These are phyloP conservation scores for Falcaria lacertinaria DNA, from an alignment of 2,888 invertebrate genomes.

Conservation along the genomic window DNA sequence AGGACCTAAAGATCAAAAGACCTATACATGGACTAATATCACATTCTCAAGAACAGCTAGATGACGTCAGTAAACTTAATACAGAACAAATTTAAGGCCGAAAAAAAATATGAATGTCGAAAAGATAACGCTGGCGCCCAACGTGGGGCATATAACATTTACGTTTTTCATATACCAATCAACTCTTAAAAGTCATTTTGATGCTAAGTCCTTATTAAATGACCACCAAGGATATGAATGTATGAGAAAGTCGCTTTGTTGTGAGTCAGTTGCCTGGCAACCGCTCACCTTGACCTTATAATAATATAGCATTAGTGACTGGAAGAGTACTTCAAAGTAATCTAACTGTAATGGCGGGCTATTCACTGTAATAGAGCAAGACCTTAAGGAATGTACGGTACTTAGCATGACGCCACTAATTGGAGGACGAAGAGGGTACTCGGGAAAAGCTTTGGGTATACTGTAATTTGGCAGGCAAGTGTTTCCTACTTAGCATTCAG, in stretches of 20 bases:
- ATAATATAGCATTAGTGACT: constrained; percentile 14
- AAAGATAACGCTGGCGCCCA: constrained; percentile 20
- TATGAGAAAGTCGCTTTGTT: constrained; percentile 28
- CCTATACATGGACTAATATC: no score
- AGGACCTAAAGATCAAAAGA: no score
- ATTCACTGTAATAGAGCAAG: neutral
- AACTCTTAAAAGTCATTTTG: no score
- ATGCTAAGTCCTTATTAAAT: constrained; percentile 14
- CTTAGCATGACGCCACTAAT: neutral
- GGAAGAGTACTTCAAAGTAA: constrained; percentile 4
- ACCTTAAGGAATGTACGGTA: neutral
- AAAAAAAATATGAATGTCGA: constrained; percentile 10
- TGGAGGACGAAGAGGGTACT: neutral
- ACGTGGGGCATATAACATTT: constrained; percentile 14
- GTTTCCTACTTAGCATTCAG: neutral
- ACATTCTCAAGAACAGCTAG: no score
- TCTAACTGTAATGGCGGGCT: neutral
- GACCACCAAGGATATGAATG: constrained; percentile 24
- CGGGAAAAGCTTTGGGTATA: neutral
- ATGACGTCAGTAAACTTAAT: no score
- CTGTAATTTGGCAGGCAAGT: neutral
- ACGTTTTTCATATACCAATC: no score
- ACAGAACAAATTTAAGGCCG: no score
- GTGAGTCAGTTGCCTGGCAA: constrained; percentile 33
- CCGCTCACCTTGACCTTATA: constrained; percentile 31